A percentile compares a stretch with the other conserved stretches of the same genome.
phyloP scores from a whole-genome alignment of 2,888 invertebrate genomes.

The Bellardia pandia region DNA sequence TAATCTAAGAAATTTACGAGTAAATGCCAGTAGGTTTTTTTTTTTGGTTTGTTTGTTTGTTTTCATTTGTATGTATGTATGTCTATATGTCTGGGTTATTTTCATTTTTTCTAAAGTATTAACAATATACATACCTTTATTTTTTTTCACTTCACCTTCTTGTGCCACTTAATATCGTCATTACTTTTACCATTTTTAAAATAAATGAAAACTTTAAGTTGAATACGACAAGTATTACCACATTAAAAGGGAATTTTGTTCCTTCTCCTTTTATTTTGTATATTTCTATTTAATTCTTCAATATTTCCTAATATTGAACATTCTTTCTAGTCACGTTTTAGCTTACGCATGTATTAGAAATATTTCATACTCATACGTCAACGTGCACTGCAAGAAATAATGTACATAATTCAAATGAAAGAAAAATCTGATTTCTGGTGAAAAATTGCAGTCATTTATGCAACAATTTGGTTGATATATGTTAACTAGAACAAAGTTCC shows the following conservation, averaged over 20 bases:
- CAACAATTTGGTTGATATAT: too few species aligned
- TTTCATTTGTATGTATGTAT: background rate
- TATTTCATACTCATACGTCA: slow-evolving; percentile 20
- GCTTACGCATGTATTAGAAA: slow-evolving; percentile 64
- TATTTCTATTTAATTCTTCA: slow-evolving; percentile 47
- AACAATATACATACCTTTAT: slow-evolving; percentile 16
- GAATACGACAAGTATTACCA: background rate
- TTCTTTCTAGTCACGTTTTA: slow-evolving; percentile 68
- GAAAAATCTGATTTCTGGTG: too few species aligned
- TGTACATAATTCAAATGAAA: too few species aligned
- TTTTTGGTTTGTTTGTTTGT: slow-evolving; percentile 13
- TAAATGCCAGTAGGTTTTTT: slow-evolving; percentile 22
- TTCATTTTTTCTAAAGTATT: background rate
- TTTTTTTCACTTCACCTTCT: slow-evolving; percentile 3
- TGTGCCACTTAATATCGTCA: slow-evolving; percentile 35
- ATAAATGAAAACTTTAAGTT: slow-evolving; percentile 52
- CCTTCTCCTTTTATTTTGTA: background rate
- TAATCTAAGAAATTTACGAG: slow-evolving; percentile 72
- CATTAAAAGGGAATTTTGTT: slow-evolving; percentile 28
- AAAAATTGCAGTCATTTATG: too few species aligned
- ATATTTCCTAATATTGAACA: slow-evolving; percentile 52
- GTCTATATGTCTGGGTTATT: background rate
- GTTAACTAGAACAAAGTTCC: too few species aligned
- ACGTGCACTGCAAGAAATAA: slow-evolving; percentile 12
- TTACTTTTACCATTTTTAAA: slow-evolving; percentile 23